Evolutionary conservation across 2,113 vertebrate species (phyloP), one percentile per base, ranked within the genome.

Genomic region (Helogale parvula): DNA sequence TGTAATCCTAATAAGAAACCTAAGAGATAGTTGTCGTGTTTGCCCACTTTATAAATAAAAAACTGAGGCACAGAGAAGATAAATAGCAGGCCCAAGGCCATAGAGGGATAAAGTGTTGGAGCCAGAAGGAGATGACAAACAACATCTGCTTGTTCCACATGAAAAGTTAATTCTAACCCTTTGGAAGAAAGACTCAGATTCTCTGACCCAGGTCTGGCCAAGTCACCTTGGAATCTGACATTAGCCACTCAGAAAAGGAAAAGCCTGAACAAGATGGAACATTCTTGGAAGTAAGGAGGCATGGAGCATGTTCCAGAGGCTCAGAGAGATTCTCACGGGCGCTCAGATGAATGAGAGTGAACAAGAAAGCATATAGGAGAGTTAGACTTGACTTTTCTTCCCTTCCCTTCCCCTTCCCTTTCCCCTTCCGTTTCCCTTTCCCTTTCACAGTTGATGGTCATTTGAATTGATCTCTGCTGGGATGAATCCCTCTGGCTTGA

Each of bases 11-110:
- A 16, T 7, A 71, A 85, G 60, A 68, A 66, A 4, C 17, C n/a
- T 38, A 66, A 68, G 45, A 81, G 82, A 35, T 0, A 31, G 13
- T 23, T 25, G 7, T 47, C 38, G 9, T 16, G 27, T 80, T 89
- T 89, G 5, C 19, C 57, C 2, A 65, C 5, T 92, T 93, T 90
- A 86, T 57, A 91, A 85, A 76, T 38, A 13, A 85, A 95, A 96
- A 79, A 41, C 7, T 7, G 38, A 89, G 45, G 50, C 10, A 31
- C 10, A 41, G 31, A 45, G 25, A 82, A 90, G 66, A 63, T 38
- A 77, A 76, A 88, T 17, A 80, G 31, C 19, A 90, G 50, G 4
- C 14, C 47, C 29, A 47, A 45, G 6, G 31, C 54, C n/a, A 52
- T 3, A 77, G 82, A 77, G 7, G 54, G 84, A 2, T 54, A 47